A percentile compares a stretch with the other conserved stretches of the same genome.
These are phyloP conservation scores for Fragariocoptes setiger DNA, from an alignment of 1,140 invertebrate species.

Conservation along the genomic window DNA sequence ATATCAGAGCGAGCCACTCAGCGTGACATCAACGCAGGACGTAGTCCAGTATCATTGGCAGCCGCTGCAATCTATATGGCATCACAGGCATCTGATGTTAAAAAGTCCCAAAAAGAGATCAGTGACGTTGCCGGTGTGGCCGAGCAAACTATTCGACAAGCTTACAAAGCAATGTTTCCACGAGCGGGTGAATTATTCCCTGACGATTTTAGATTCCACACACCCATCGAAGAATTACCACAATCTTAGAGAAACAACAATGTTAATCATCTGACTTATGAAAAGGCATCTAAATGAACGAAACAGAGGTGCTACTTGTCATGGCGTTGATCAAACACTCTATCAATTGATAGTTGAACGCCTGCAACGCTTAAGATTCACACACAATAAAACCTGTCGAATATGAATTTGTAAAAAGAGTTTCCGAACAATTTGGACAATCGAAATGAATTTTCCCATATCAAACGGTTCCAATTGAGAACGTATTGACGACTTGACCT, in stretches of 20 bases:
- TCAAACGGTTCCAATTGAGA: no score
- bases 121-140: slow-evolving; percentile 94
- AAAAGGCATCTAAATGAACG: no score
- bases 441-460: no score
- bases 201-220: slow-evolving; percentile 75
- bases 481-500: no score
- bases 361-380: no score
- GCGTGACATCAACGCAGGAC: slow-evolving; percentile 70
- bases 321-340: no score
- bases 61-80: slow-evolving; percentile 99
- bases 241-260: slow-evolving; percentile 7
- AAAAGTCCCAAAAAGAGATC: slow-evolving; percentile 85
- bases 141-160: slow-evolving; percentile 88
- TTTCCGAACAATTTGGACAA: no score
- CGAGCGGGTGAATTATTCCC: slow-evolving; percentile 69
- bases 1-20: slow-evolving; percentile 89
- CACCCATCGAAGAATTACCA: slow-evolving; percentile 71
- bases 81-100: slow-evolving; percentile 70
- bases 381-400: no score
- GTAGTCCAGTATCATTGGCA: slow-evolving; percentile 91
- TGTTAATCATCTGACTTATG: neutral
- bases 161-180: slow-evolving; percentile 90
- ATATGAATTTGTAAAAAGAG: no score
- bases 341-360: no score
- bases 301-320: no score